Evolutionary conservation across 1,140 invertebrate species (phyloP).

Genomic region (Archivesica marissinica): DNA sequence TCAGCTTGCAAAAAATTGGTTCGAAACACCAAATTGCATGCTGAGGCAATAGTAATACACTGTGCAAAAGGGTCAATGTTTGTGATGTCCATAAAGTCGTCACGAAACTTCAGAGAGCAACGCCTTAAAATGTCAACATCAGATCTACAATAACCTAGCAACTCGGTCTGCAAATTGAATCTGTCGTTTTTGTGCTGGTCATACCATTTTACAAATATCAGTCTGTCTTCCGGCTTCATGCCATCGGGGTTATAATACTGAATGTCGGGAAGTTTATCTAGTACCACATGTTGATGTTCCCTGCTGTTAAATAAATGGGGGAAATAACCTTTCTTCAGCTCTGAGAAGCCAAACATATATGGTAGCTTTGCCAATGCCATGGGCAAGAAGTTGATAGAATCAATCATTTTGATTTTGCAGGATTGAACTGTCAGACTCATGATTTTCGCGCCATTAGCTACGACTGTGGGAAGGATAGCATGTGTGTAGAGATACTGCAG

Average conservation of each 20-base stretch:
- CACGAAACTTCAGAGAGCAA: constrained; percentile 8
- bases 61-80: constrained; percentile 17
- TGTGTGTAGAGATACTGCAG: constrained; percentile 3
- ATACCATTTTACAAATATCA: background rate
- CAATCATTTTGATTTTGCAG: constrained; percentile 19
- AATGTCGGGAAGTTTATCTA: background rate
- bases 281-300: constrained; percentile 9
- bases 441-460: background rate
- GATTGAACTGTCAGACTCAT: background rate
- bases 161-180: background rate
- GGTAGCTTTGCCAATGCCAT: constrained; percentile 37
- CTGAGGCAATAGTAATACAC: constrained; percentile 6
- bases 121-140: too few relatives aligned
- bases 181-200: background rate
- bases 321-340: constrained; percentile 32
- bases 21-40: constrained; percentile 18
- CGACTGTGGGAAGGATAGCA: background rate
- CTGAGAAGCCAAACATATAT: constrained; percentile 11
- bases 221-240: constrained; percentile 22
- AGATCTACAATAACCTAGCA: constrained; percentile 10
- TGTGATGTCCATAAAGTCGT: constrained; percentile 8
- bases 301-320: constrained; percentile 16
- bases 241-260: background rate
- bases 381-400: constrained; percentile 18
- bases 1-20: constrained; percentile 33